phyloP scores from a whole-genome alignment of 2,113 vertebrate species.

The Colossoma macropomum region DNA sequence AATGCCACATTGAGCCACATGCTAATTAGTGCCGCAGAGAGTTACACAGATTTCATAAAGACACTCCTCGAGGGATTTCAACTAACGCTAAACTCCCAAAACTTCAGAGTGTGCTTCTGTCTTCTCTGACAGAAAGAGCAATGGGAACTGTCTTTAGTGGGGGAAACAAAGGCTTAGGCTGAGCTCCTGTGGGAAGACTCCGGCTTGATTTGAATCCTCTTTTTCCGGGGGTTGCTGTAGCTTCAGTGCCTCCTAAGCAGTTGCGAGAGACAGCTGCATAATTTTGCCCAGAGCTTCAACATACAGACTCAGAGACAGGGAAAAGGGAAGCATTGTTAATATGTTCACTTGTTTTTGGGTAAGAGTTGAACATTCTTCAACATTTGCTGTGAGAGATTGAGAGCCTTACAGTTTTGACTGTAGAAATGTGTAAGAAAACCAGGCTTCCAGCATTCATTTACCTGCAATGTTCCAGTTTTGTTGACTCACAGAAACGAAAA shows the following conservation, averaged over 20 bases:
- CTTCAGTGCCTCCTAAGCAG: slow-evolving; percentile 52
- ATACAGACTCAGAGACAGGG: slow-evolving; percentile 26
- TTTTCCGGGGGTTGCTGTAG: slow-evolving; percentile 51
- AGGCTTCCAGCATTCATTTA: neutral
- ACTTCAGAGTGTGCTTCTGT: slow-evolving; percentile 53
- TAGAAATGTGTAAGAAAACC: neutral
- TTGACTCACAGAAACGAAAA: neutral
- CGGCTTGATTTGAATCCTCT: slow-evolving; percentile 58
- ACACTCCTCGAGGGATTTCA: slow-evolving; percentile 45
- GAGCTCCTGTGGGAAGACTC: slow-evolving; percentile 53
- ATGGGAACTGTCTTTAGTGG: slow-evolving; percentile 58
- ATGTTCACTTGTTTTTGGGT: slow-evolving; percentile 39
- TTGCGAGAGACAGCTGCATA: slow-evolving; percentile 56
- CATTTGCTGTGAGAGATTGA: slow-evolving; percentile 16
- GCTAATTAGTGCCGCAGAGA: slow-evolving; percentile 57
- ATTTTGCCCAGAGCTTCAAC: slow-evolving; percentile 55
- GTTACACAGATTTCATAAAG: slow-evolving; percentile 56
- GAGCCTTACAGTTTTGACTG: neutral
- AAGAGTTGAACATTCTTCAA: slow-evolving; percentile 28
- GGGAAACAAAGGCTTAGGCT: slow-evolving; percentile 57
- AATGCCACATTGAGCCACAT: slow-evolving; percentile 52
- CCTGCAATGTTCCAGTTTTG: neutral
- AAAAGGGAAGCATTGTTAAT: slow-evolving; percentile 43
- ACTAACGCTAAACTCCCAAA: slow-evolving; percentile 46
- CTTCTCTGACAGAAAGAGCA: slow-evolving; percentile 52